Evolutionary conservation across 2,888 invertebrate genomes (phyloP).

Genomic region (Calliphora vomitoria): DNA sequence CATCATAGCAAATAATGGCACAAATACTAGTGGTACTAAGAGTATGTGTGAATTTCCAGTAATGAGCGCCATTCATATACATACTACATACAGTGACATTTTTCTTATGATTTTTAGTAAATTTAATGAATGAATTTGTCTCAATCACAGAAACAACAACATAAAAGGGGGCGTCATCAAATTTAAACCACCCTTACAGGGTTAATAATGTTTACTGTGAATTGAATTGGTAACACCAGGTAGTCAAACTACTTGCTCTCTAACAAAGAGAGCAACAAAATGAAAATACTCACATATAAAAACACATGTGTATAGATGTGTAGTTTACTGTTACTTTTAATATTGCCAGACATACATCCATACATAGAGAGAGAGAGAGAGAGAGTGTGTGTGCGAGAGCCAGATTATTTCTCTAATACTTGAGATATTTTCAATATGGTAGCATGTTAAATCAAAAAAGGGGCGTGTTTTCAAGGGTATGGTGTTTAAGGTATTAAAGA

Average conservation of each 20-base stretch:
- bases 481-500: constrained; percentile 62
- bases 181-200: constrained; percentile 38
- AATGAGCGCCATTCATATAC: constrained; percentile 49
- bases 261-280: constrained; percentile 12
- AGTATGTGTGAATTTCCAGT: not conserved
- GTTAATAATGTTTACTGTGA: not conserved
- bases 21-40: not conserved
- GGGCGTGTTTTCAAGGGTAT: constrained; percentile 75
- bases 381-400: not conserved
- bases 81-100: constrained; percentile 44
- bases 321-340: not conserved
- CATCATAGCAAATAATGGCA: constrained; percentile 54
- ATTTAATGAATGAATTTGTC: constrained; percentile 65
- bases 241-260: constrained; percentile 36
- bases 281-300: not conserved
- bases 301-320: not conserved
- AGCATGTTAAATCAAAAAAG: constrained; percentile 62
- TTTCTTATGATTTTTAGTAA: constrained; percentile 36
- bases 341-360: not conserved
- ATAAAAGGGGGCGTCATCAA: constrained; percentile 41
- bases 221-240: constrained; percentile 5
- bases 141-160: constrained; percentile 9
- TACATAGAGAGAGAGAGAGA: constrained; percentile 34
- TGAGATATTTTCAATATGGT: constrained; percentile 75
- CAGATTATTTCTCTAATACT: constrained; percentile 24